Conservation (phyloP, 1,140 invertebrate species). For the Drosophila trapezifrons region DNA sequence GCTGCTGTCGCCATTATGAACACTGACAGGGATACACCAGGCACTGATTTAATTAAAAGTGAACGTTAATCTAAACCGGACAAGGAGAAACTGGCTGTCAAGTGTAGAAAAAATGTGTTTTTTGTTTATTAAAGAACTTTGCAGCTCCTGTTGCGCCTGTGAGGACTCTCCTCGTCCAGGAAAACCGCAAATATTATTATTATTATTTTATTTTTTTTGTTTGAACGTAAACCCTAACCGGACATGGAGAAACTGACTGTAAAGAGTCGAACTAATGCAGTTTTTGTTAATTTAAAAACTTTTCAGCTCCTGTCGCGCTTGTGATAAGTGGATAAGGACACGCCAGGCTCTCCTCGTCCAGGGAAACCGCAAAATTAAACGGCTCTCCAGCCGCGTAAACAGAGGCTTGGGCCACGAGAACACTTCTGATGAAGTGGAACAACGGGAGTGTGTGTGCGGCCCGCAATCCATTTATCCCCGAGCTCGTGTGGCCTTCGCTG, state of each 20-base stretch:
- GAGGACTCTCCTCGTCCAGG: not conserved
- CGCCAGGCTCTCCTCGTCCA: not conserved
- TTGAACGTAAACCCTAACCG: no score
- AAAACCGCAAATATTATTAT: no score
- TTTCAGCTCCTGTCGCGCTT: not conserved
- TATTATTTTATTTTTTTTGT: no score
- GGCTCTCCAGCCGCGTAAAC: not conserved
- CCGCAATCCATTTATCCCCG: slow-evolving; percentile 24
- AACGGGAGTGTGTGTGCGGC: not conserved
- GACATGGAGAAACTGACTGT: no score
- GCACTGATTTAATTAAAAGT: no score
- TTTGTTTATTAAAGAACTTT: not conserved
- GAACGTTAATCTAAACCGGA: no score
- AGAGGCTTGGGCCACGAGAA: not conserved
- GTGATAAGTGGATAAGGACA: not conserved
- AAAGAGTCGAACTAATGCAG: no score
- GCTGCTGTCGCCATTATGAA: no score
- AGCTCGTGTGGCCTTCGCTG: slow-evolving; percentile 2
- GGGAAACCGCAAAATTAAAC: slow-evolving; percentile 18
- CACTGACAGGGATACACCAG: no score
- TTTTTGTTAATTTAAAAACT: not conserved
- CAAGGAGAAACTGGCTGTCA: no score
- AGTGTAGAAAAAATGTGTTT: no score
- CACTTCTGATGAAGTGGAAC: not conserved
- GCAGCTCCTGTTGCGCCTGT: not conserved